Evolutionary conservation across 2,888 invertebrate species (phyloP), one percentile per base, ranked within the genome.

Genomic region (Chloroclystis v-ata): DNA sequence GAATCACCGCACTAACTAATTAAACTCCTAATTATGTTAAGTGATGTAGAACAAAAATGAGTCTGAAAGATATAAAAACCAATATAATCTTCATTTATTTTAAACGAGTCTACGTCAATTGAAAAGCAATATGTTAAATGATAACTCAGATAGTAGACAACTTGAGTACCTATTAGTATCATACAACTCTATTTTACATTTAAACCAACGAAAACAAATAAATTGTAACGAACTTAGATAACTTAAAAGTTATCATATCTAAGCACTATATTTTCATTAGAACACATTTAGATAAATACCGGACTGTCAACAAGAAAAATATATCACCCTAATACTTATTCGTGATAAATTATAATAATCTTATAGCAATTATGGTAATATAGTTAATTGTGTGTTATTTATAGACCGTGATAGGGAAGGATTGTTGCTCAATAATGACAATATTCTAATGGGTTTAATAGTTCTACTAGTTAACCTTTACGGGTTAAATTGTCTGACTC

Each of bases 291-390:
- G 45, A 43, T 38, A 47, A 41, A 40, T 52, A 48, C 61, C 54
- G 37, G 28, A 44, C 60, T 61, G 67, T 67, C 64, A 66, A 61
- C 65, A 66, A 47, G 44, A 44, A 45, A 57, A 52, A 59, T 61
- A 61, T 60, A 58, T 51, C 50, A 50, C 69, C 54, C 58, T 30
- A 57, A 65, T 62, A 60, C 51, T 54, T 61, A 61, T 69, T 65
- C 60, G 60, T 59, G 2, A 20, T 54, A 58, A 42, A 58, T 59
- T 67, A 65, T 70, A 61, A 72, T 63, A 67, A 20, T 66, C 56
- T 61, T 49, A 56, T 56, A 52, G 57, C 40, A 62, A 60, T 61
- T 69, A 65, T 67, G 64, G 53, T 69, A 67, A 71, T 71, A 52
- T 55, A 47, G 49, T 60, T 53, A 58, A 64, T 65, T 69, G 67